Conservation (phyloP, 1,140 invertebrate genomes). For the Orius insidiosus region DNA sequence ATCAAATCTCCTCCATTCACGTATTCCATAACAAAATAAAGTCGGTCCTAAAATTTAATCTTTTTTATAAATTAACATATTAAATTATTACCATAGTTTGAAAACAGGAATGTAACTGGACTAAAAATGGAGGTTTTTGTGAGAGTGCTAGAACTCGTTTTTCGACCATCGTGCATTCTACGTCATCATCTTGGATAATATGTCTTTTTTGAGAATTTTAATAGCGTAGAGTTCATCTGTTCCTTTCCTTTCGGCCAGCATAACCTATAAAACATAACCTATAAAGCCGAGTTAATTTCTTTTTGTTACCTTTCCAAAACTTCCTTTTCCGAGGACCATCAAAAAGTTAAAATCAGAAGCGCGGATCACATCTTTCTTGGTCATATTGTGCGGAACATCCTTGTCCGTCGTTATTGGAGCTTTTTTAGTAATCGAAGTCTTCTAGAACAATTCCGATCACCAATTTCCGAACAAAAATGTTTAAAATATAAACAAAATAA, state of each 20-base stretch:
- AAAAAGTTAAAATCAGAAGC: slow-evolving; percentile 96
- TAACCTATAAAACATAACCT: slow-evolving; percentile 65
- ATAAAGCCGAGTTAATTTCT: background rate
- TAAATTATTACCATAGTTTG: slow-evolving; percentile 97
- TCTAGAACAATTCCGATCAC: slow-evolving; percentile 28
- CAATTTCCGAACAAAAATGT: background rate
- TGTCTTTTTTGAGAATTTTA: slow-evolving; percentile 98
- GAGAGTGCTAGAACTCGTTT: slow-evolving; percentile 90
- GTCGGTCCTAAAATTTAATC: slow-evolving; percentile 62
- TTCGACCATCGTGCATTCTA: slow-evolving; percentile 99
- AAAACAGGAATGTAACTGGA: slow-evolving; percentile 97
- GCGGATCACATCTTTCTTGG: slow-evolving; percentile 86
- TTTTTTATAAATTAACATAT: too few relatives aligned
- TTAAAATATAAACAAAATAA: slow-evolving; percentile 16
- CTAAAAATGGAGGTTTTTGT: slow-evolving; percentile 90
- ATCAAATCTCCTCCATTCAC: slow-evolving; percentile 98
- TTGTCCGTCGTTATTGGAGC: slow-evolving; percentile 44
- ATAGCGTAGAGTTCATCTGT: slow-evolving; percentile 97
- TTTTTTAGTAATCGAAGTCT: slow-evolving; percentile 54
- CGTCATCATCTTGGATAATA: slow-evolving; percentile 99
- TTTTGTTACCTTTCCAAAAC: slow-evolving; percentile 89
- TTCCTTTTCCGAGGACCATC: slow-evolving; percentile 95
- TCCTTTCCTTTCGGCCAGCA: slow-evolving; percentile 89
- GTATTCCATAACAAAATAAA: slow-evolving; percentile 99
- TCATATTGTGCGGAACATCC: slow-evolving; percentile 81